Evolutionary conservation across 2,113 vertebrate genomes (phyloP).

Genomic region (Petrocephalus zakoni): DNA sequence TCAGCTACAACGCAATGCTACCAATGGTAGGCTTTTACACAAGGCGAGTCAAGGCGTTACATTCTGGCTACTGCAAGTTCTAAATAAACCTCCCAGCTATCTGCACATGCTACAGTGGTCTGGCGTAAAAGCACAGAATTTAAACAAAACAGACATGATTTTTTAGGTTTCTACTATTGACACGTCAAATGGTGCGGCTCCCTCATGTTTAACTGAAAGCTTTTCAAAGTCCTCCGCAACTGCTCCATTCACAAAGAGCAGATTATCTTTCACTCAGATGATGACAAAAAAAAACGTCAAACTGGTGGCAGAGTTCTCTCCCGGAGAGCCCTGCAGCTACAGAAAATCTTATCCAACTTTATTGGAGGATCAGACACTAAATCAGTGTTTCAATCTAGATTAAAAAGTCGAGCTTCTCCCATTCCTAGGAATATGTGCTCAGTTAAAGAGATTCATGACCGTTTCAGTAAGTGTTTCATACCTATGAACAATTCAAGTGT

Average conservation of each 20-base stretch:
- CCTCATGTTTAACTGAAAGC: constrained; percentile 5
- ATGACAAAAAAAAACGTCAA: not conserved
- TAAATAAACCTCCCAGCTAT: not conserved
- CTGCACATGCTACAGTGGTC: not conserved
- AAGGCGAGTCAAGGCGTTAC: not conserved
- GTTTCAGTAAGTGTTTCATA: not conserved
- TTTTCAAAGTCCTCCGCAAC: not conserved
- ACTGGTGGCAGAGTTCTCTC: not conserved
- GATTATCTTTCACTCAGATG: constrained; percentile 6
- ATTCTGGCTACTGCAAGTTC: not conserved
- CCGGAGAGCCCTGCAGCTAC: not conserved
- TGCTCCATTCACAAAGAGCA: constrained; percentile 2
- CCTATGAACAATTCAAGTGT: not conserved
- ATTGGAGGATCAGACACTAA: constrained; percentile 10
- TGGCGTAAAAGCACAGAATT: not conserved
- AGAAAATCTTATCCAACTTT: constrained; percentile 2
- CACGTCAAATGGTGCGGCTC: not conserved
- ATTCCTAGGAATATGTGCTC: not conserved
- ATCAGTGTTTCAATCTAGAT: constrained; percentile 13
- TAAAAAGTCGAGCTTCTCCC: constrained; percentile 1
- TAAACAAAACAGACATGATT: not conserved
- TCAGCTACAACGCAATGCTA: not conserved
- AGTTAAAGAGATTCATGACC: constrained; percentile 2
- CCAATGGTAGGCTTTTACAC: not conserved
- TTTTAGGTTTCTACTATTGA: not conserved